Percentiles rank a stretch among this genome's conserved stretches.
phyloP scores from a whole-genome alignment of 2,888 invertebrate genomes.

The Rhingia rostrata region DNA sequence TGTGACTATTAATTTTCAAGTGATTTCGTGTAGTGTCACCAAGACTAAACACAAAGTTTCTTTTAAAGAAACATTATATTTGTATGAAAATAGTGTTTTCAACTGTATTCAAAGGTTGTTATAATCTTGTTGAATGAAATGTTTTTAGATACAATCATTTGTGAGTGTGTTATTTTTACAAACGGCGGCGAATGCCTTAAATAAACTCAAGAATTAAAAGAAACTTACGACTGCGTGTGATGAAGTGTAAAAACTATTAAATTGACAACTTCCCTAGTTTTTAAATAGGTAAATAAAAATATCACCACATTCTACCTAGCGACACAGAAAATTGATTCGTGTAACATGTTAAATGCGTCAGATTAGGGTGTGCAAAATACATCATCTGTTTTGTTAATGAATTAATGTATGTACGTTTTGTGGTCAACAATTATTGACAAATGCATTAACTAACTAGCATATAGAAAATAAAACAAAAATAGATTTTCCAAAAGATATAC shows the following conservation, averaged over 20 bases:
- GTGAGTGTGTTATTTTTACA: too few relatives aligned
- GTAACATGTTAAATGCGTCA: neutral
- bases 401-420: neutral
- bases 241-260: constrained; percentile 14
- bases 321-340: neutral
- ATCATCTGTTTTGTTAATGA: neutral
- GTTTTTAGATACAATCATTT: too few relatives aligned
- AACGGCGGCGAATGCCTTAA: too few relatives aligned
- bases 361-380: neutral
- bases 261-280: constrained; percentile 24
- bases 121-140: too few relatives aligned
- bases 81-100: too few relatives aligned
- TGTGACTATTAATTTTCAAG: neutral
- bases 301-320: constrained; percentile 7
- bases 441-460: too few relatives aligned
- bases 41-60: constrained; percentile 22
- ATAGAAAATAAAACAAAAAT: neutral
- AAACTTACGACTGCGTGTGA: constrained; percentile 9
- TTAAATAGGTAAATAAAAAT: constrained; percentile 16
- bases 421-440: neutral
- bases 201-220: neutral
- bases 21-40: constrained; percentile 14
- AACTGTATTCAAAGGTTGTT: too few relatives aligned
- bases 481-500: neutral
- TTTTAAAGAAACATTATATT: neutral